phyloP scores from a whole-genome alignment of 2,797 vertebrate species.

The Oreochromis mossambicus region DNA sequence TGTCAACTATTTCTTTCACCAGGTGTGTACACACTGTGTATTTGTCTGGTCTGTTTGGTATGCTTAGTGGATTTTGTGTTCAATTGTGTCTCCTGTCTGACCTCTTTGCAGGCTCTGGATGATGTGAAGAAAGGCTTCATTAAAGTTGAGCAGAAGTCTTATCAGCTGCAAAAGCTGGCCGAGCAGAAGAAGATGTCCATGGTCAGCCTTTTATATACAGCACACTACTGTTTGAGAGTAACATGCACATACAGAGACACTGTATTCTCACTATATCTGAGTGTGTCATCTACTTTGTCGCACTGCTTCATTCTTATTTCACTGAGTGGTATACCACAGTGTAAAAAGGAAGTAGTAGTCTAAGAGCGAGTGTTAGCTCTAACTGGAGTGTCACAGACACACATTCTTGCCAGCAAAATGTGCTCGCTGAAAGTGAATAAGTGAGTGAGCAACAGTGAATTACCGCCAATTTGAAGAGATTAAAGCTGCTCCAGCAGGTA shows the following conservation, averaged over 20 bases:
- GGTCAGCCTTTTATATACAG: constrained; percentile 71
- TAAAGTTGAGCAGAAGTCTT: constrained; percentile 93
- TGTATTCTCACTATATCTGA: background rate
- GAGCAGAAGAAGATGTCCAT: constrained; percentile 94
- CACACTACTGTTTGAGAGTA: background rate
- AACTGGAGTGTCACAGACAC: background rate
- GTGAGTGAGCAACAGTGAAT: background rate
- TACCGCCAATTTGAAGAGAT: background rate
- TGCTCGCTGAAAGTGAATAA: background rate
- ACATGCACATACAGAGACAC: background rate
- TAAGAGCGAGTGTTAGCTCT: background rate
- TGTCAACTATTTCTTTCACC: constrained; percentile 90
- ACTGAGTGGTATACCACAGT: background rate
- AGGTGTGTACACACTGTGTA: constrained; percentile 48
- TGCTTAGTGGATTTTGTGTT: background rate
- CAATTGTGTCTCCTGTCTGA: background rate
- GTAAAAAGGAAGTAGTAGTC: background rate
- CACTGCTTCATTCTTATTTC: background rate
- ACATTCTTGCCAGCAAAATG: background rate
- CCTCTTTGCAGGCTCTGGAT: constrained; percentile 82
- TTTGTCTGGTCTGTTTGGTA: background rate
- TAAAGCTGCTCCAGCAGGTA: background rate
- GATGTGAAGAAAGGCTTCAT: constrained; percentile 93
- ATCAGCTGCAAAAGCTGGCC: constrained; percentile 92
- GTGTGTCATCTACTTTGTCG: background rate